Evolutionary conservation across 2,797 vertebrate genomes (phyloP).

Genomic region (Gobionotothen gibberifrons): DNA sequence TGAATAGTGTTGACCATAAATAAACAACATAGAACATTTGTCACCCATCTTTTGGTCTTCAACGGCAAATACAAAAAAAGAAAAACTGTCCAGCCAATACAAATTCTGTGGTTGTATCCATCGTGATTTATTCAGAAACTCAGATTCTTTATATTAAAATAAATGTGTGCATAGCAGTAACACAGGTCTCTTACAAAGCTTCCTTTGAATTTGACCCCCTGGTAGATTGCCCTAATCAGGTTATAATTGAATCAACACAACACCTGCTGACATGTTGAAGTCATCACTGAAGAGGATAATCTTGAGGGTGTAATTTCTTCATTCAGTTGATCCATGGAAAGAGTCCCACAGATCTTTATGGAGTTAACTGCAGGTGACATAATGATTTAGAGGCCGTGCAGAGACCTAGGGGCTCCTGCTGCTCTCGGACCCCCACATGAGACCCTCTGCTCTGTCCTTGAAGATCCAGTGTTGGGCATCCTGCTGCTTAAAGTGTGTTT

Average conservation of each 20-base stretch:
- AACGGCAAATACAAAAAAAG: too few relatives aligned
- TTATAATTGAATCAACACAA: conserved; percentile 10
- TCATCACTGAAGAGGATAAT: conserved; percentile 8
- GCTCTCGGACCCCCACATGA: conserved; percentile 38
- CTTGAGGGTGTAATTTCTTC: conserved; percentile 27
- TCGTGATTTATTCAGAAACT: too few relatives aligned
- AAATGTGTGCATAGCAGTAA: not conserved
- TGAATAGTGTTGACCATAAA: not conserved
- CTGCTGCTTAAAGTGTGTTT: conserved; percentile 38
- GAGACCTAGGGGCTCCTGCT: conserved; percentile 38
- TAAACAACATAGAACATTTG: not conserved
- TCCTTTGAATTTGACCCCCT: not conserved
- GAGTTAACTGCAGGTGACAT: conserved; percentile 33
- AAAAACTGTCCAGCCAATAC: too few relatives aligned
- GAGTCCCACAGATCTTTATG: conserved; percentile 8
- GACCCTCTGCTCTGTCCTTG: conserved; percentile 32
- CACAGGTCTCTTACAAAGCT: not conserved
- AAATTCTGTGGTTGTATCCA: too few relatives aligned
- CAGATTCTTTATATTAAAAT: not conserved
- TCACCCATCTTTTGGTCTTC: not conserved
- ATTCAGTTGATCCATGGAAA: conserved; percentile 15
- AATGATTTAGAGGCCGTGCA: conserved; percentile 52
- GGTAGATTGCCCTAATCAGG: not conserved
- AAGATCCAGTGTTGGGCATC: conserved; percentile 33
- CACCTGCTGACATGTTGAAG: conserved; percentile 25